These are phyloP conservation scores for Synanthedon andrenaeformis DNA, from an alignment of 2,888 invertebrate genomes.

Conservation along the genomic window DNA sequence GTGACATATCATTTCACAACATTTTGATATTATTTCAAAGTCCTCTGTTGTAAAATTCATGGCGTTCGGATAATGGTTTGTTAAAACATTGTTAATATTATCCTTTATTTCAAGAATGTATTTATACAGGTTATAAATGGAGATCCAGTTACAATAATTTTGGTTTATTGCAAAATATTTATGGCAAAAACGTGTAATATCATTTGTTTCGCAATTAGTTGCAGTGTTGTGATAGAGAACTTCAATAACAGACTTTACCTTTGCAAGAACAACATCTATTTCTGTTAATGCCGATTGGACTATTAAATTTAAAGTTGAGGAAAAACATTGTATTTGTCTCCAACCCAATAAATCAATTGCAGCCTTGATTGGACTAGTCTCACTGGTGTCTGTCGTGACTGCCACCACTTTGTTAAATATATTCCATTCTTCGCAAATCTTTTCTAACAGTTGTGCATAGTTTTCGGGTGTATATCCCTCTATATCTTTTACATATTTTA, in stretches of 20 bases:
- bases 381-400: background rate
- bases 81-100: background rate
- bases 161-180: background rate
- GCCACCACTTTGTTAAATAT: background rate
- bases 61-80: background rate
- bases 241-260: background rate
- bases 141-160: background rate
- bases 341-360: background rate
- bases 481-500: background rate
- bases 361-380: background rate
- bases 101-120: background rate
- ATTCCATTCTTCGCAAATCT: background rate
- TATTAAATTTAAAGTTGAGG: constrained; percentile 3
- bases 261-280: constrained; percentile 2
- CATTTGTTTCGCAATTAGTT: background rate
- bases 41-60: background rate
- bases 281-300: constrained; percentile 5
- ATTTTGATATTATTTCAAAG: background rate
- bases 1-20: background rate
- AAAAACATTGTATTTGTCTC: constrained; percentile 4
- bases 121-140: background rate
- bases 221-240: background rate
- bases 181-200: background rate
- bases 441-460: background rate
- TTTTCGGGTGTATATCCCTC: background rate